Base-by-base conservation (phyloP, 2,797 vertebrate genomes). In the Aeoliscus strigatus region DNA sequence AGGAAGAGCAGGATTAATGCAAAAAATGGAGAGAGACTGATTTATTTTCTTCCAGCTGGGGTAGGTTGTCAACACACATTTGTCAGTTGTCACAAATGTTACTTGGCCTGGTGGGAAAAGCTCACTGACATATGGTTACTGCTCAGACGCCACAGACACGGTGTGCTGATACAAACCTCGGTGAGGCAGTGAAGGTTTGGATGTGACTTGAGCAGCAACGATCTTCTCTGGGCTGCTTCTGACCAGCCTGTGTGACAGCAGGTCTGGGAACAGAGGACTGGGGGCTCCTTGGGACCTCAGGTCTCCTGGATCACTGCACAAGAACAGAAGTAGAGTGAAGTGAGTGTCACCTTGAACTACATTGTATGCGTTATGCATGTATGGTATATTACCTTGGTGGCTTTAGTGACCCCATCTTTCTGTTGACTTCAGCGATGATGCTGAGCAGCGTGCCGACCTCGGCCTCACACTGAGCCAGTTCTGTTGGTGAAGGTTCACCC, bases 331-430 rank as follows among this genome's bases (percentile, higher is more conserved):
- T 1, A 28, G 9, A n/a, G n/a, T n/a, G n/a, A n/a, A n/a, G n/a
- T n/a, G n/a, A n/a, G n/a, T n/a, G n/a, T n/a, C n/a, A n/a, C n/a
- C n/a, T n/a, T n/a, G n/a, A n/a, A n/a, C n/a, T n/a, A n/a, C n/a
- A n/a, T 25, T 25, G 24, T 25, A 7, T 25, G 21, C 8, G 8
- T 23, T 23, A 23, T 8, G 6, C n/a, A 30, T 7, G 9, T 28
- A 2, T 5, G 6, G 26, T 2, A 11, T 1, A 26, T 55, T 60
- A 89, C 91, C 91, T 86, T 6, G 78, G 77, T 9, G 63, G 68
- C 59, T 86, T 87, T 16, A 90, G 66, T 14, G 50, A 77, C 1
- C 87, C 77, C 31, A 91, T 86, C 58, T 83, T 86, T 24, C 39
- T 65, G 50, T 88, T 87, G 12, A 88, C 77, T 21, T 79, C 83